Base-by-base conservation (phyloP, 2,888 invertebrate genomes). In the Drosophila dives region DNA sequence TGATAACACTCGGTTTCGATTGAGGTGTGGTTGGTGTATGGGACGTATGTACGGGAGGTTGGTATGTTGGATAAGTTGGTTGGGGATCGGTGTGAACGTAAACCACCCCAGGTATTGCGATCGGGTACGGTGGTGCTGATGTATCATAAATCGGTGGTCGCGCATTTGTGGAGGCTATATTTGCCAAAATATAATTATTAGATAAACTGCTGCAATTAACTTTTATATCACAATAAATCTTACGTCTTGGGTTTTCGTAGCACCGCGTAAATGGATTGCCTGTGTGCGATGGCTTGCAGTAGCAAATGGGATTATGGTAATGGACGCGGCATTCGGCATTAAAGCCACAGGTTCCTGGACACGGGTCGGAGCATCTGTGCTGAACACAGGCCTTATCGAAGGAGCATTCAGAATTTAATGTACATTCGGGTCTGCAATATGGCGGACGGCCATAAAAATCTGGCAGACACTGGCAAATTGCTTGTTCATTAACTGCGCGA, bases 371-470 rank as follows among this genome's bases (percentile, higher is more conserved):
- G 81, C 96, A 96, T 92, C 95, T 95, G 70, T 94, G 94, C 86
- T 95, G 94, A 17, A 95, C 94, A 85, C 96, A 96, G 32, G 95
- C 95, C 72, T 94, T 92, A 75, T 95, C 93, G 75, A 93, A 93
- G 1, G 94, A 77, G 90, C 96, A 96, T 91, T 96, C 95, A 36
- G 94, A 94, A 88, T 97, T 96, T 63, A 94, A 94, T 15, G 95
- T 94, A 91, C 97, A 97, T 92, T 97, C 96, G 0, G 96, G 96
- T 75, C 95, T 94, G 90, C 97, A 97, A 75, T 95, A 95, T 6
- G 97, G 96, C 36, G 97, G 96, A n/a, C 94, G 94, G 34, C 96
- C 96, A 55, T 94, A 94, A 92, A 95, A 97, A 49, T 95, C 94
- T 3, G 95, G 94, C 17, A 95, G 94, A 86, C 97, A 97, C 6